Base-by-base conservation (phyloP, 1,140 invertebrate species). In the Neodiprion fabricii region DNA sequence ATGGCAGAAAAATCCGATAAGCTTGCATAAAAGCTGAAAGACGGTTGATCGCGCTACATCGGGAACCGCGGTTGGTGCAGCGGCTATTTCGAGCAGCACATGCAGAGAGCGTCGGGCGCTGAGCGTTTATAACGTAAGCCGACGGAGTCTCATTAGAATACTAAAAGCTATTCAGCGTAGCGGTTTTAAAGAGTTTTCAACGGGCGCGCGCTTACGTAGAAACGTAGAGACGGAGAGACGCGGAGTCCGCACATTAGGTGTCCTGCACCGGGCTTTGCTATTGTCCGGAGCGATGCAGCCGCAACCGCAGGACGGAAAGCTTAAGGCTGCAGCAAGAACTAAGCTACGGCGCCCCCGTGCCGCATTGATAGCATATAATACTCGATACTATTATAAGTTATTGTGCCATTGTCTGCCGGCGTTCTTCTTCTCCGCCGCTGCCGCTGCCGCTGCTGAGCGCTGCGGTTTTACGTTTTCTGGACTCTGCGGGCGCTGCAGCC, bases 341-440 rank as follows among this genome's bases (percentile, higher is more conserved):
- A 17, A 61, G 53, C 53, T 61, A 61, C 53, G 11, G 53, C 53
- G 53, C 53, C 53, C 53, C 53, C 53, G 53, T 61, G n/a, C 53
- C 53, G 53, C 53, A 61, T 61, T 61, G 53, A 61, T 61, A 61
- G 53, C 53, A 61, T 61, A 61, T 14, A 14, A 61, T 17, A 5
- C 53, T 61, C 53, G 53, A 61, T 61, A 61, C 53, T 61, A 61
- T 61, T 61, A 61, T 61, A 61, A 61, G 53, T 61, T 61, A 61
- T 61, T 9, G 53, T 9, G 53, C 53, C 53, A 61, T 61, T 61
- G 53, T 61, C n/a, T 61, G 53, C 53, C 53, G 53, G 53, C 11
- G 53, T 40, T 9, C 53, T 61, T 17, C 53, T 17, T 5, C 11
- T 14, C 5, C n/a, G n/a, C 28, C 28, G 11, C n/a, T 61, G 53